Percentiles rank a stretch among this genome's conserved stretches.
Conservation (phyloP, 2,888 invertebrate genomes). For the Dynastes hyllus region DNA sequence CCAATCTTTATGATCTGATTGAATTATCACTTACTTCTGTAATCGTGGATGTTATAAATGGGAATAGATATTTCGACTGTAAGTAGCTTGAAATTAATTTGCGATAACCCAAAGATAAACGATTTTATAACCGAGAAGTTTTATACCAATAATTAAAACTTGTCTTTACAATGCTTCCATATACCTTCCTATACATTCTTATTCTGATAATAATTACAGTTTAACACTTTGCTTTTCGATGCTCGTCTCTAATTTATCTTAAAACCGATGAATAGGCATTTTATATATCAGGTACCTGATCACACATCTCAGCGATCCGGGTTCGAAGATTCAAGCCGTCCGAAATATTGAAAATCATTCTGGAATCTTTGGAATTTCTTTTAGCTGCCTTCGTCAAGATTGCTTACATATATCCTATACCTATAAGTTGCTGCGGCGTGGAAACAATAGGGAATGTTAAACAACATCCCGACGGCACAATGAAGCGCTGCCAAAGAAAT, state of each 20-base stretch:
- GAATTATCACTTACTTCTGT: slow-evolving; percentile 33
- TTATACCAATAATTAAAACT: slow-evolving; percentile 21
- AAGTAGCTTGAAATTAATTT: not conserved
- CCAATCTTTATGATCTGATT: slow-evolving; percentile 32
- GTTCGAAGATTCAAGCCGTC: slow-evolving; percentile 63
- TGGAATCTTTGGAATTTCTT: slow-evolving; percentile 59
- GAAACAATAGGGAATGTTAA: slow-evolving; percentile 43
- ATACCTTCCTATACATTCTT: slow-evolving; percentile 32
- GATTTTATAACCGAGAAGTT: slow-evolving; percentile 1
- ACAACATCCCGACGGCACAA: slow-evolving; percentile 12
- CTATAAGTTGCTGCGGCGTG: slow-evolving; percentile 3
- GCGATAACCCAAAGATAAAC: no score
- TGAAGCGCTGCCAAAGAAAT: slow-evolving; percentile 24
- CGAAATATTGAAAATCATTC: slow-evolving; percentile 63
- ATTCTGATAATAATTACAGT: slow-evolving; percentile 62
- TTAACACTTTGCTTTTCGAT: slow-evolving; percentile 63
- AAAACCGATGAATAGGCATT: slow-evolving; percentile 70
- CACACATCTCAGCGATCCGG: slow-evolving; percentile 56
- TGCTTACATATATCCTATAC: slow-evolving; percentile 16
- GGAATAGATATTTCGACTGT: not conserved
- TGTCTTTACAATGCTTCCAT: not conserved
- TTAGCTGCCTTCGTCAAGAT: slow-evolving; percentile 28
- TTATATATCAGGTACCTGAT: slow-evolving; percentile 65
- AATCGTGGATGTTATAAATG: slow-evolving; percentile 4
- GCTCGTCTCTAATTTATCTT: slow-evolving; percentile 68